Percentiles rank a stretch among this genome's conserved stretches.
These are phyloP conservation scores for Caenorhabditis briggsae DNA, from an alignment of 1,140 invertebrate species.

Conservation along the genomic window DNA sequence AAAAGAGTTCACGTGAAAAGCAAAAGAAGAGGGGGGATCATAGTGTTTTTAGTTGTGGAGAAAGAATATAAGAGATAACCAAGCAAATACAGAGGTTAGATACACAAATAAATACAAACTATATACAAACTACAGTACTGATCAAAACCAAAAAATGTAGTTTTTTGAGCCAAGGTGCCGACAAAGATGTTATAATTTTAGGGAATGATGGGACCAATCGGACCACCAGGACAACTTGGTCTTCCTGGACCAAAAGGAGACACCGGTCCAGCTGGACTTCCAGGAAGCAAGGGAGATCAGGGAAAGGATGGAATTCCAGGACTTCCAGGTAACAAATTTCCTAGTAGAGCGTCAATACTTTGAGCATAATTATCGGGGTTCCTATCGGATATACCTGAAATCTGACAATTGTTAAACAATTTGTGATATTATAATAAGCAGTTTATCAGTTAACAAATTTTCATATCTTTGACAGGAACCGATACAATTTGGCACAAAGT, in stretches of 20 bases:
- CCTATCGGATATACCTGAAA: no score
- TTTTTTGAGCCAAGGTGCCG: background rate
- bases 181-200: background rate
- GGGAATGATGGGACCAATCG: slow-evolving; percentile 69
- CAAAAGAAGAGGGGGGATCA: background rate
- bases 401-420: no score
- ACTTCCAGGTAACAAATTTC: slow-evolving; percentile 22
- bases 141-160: background rate
- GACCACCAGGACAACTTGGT: slow-evolving; percentile 66
- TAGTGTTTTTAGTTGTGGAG: background rate
- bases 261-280: slow-evolving; percentile 62
- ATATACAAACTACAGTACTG: background rate
- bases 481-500: no score
- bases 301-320: slow-evolving; percentile 67
- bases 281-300: slow-evolving; percentile 63
- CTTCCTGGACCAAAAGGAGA: slow-evolving; percentile 66
- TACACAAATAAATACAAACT: no score
- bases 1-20: background rate
- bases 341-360: background rate
- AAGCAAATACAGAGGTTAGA: background rate
- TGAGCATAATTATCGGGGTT: no score
- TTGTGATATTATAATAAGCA: no score
- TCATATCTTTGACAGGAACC: no score
- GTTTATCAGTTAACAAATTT: no score
- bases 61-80: background rate